phyloP scores from a whole-genome alignment of 2,888 invertebrate species.

The Philaethria dido region DNA sequence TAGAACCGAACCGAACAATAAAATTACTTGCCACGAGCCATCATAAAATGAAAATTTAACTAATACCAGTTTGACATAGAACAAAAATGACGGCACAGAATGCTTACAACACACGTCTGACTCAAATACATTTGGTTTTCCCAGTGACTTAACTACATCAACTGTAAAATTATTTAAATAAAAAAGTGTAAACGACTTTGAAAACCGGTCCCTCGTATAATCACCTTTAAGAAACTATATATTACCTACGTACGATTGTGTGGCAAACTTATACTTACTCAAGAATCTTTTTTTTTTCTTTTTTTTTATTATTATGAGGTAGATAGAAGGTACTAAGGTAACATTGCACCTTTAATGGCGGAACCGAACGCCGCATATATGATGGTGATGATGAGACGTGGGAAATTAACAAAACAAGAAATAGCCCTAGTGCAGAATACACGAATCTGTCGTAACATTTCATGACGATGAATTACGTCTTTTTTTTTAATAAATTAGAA shows the following conservation, averaged over 20 bases:
- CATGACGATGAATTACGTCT: too few relatives aligned
- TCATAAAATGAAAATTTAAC: background rate
- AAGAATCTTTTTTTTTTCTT: background rate
- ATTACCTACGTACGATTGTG: conserved; percentile 1
- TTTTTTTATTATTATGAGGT: too few relatives aligned
- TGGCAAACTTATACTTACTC: background rate
- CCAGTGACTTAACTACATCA: conserved; percentile 12
- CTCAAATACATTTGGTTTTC: conserved; percentile 13
- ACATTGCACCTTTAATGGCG: background rate
- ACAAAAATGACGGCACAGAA: background rate
- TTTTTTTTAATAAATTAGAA: too few relatives aligned
- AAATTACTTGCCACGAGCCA: too few relatives aligned
- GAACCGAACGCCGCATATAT: background rate
- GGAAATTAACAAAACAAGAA: too few relatives aligned
- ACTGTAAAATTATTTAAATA: background rate
- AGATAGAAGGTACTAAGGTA: too few relatives aligned
- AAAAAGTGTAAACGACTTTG: background rate
- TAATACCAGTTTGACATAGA: background rate
- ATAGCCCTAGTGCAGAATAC: too few relatives aligned
- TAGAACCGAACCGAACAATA: too few relatives aligned
- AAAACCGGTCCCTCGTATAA: conserved; percentile 2
- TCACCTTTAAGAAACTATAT: conserved; percentile 2
- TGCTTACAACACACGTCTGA: background rate
- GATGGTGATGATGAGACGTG: too few relatives aligned
- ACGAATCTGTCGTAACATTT: too few relatives aligned